Base-by-base conservation (phyloP, 2,113 vertebrate genomes). In the Chaetorhynchus papuensis region DNA sequence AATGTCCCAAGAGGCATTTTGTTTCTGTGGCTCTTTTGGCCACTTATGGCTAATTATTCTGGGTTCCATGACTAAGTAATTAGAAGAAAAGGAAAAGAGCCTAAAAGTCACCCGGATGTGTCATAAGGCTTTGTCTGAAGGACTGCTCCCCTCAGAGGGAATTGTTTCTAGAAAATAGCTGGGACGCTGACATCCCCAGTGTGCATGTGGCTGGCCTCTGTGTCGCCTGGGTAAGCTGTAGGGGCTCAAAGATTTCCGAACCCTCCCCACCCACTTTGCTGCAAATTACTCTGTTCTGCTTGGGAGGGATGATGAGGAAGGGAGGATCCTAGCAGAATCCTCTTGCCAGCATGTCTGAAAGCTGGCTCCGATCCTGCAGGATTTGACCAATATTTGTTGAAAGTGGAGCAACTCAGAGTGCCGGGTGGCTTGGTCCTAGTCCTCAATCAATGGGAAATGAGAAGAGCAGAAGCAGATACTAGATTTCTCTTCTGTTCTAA, bases 91-190 rank as follows among this genome's bases (percentile, higher is more conserved):
- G 93, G 80, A 92, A 93, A 94, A 91, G 61, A 86, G 77, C 76
- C 64, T 90, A 26, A 90, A 90, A 96, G 64, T 93, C 86, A 96
- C 86, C 69, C 87, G 15, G 87, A 90, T 94, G 31, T 95, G 72
- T 94, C 93, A 93, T 56, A 90, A 95, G 52, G 33, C 85, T 95
- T 91, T 97, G 90, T 87, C 57, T 91, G 84, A 91, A 93, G 42
- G 42, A 65, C 68, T 93, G 54, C 47, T 95, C 75, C 78, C 78
- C 85, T 97, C 69, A 71, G 82, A 92, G 49, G 37, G 86, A 92
- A 93, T 94, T 96, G 92, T 95, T 96, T 93, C 86, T 95, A 93
- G 92, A 96, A 95, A 96, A 97, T 90, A 88, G 81, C 50, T 87
- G 76, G 61, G 83, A 61, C 1, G 15, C 35, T 95, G 90, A 35